phyloP scores from a whole-genome alignment of 2,113 vertebrate genomes.

The Rhea pennata region DNA sequence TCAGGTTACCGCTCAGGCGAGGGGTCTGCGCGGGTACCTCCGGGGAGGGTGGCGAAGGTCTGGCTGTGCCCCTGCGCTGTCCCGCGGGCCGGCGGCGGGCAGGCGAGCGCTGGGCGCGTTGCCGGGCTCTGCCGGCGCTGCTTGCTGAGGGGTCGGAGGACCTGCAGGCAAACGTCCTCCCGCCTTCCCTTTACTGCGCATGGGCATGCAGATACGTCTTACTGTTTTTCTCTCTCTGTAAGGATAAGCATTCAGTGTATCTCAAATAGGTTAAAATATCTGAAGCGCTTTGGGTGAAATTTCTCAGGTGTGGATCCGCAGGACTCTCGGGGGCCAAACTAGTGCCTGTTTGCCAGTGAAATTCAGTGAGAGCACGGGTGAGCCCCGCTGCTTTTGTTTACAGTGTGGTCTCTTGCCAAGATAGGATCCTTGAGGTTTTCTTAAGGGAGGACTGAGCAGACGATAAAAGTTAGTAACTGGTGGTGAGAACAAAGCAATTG shows the following conservation, averaged over 20 bases:
- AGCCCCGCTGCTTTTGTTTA: neutral
- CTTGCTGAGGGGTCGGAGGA: too few species aligned
- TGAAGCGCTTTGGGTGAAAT: accelerated
- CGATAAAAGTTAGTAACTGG: too few species aligned
- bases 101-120: too few species aligned
- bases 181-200: too few species aligned
- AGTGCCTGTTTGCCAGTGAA: accelerated
- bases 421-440: neutral
- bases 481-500: too few species aligned
- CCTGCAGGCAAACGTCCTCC: too few species aligned
- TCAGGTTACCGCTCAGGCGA: neutral
- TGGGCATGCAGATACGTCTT: neutral
- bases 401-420: neutral
- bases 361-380: too few species aligned
- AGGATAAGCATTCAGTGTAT: accelerated
- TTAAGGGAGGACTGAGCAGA: accelerated
- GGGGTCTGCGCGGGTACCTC: neutral
- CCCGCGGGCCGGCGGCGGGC: too few species aligned
- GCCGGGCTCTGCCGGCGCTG: too few species aligned
- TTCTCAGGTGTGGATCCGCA: accelerated
- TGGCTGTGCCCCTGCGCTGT: too few species aligned
- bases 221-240: accelerated
- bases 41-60: too few species aligned
- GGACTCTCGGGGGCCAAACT: accelerated
- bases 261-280: accelerated